These are phyloP conservation scores for Nothocercus julius DNA, from an alignment of 2,113 vertebrate species.

Conservation along the genomic window DNA sequence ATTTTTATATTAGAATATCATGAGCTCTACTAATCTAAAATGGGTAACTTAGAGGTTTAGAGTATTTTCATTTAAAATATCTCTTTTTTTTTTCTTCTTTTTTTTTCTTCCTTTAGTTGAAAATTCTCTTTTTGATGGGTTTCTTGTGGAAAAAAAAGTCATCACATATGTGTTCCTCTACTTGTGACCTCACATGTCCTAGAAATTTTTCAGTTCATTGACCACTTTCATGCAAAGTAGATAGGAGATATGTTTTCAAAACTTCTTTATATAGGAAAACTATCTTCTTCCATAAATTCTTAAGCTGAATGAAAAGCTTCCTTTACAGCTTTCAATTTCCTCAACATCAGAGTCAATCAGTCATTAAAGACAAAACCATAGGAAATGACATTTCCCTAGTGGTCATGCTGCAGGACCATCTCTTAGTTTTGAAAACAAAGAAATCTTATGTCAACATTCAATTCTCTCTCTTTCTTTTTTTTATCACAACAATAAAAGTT, in stretches of 20 bases:
- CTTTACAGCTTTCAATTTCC: not conserved
- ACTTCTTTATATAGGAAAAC: not conserved
- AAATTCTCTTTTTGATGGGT: not conserved
- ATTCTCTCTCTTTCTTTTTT: not conserved
- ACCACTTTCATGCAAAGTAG: not conserved
- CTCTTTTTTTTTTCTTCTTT: no score
- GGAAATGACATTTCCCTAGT: not conserved
- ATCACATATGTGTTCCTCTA: not conserved
- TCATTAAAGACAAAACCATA: not conserved
- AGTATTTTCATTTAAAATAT: not conserved
- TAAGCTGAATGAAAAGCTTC: not conserved
- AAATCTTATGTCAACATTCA: not conserved
- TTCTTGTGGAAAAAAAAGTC: not conserved
- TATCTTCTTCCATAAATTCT: not conserved
- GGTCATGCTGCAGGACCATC: not conserved
- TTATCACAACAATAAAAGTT: not conserved
- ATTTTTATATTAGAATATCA: not conserved
- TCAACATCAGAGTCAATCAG: not conserved
- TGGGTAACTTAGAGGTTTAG: not conserved
- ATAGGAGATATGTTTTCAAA: not conserved
- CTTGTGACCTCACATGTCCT: fast-evolving
- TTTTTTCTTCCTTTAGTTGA: not conserved
- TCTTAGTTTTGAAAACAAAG: not conserved
- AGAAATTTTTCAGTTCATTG: not conserved
- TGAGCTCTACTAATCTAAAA: not conserved